phyloP scores from a whole-genome alignment of 2,888 invertebrate species.

The Gibbula magus region DNA sequence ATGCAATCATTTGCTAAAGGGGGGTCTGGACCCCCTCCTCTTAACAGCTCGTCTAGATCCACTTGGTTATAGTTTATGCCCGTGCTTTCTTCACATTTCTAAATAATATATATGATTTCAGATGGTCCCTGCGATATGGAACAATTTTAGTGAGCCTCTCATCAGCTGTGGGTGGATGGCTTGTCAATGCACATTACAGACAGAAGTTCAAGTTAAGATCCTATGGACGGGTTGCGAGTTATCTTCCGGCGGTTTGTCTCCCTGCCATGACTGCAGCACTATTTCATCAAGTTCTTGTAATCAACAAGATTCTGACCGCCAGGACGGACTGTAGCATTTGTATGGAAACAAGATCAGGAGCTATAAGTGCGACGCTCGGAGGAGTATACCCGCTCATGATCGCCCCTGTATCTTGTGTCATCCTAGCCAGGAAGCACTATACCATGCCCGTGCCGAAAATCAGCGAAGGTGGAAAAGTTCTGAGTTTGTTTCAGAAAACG shows the following conservation, averaged over 20 bases:
- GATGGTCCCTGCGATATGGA: constrained; percentile 13
- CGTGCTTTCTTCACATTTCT: neutral
- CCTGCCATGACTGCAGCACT: neutral
- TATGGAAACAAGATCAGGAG: constrained; percentile 5
- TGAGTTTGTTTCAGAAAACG: neutral
- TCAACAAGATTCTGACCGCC: neutral
- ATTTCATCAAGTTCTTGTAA: neutral
- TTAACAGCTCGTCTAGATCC: neutral
- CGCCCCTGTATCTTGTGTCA: constrained; percentile 13
- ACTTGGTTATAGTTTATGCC: neutral
- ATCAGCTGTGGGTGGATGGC: neutral
- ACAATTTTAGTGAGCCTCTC: neutral
- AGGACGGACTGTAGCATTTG: neutral
- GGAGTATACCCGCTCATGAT: neutral
- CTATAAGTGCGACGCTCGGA: neutral
- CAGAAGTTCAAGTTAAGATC: neutral
- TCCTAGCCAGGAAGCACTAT: constrained; percentile 9
- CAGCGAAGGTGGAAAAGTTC: neutral
- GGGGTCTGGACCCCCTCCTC: neutral
- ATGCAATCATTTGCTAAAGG: neutral
- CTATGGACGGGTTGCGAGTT: neutral
- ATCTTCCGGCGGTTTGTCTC: neutral
- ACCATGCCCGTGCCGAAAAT: neutral
- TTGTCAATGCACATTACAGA: constrained; percentile 1
- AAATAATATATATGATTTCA: neutral